phyloP scores from a whole-genome alignment of 2,113 vertebrate species.

The Bufo bufo region DNA sequence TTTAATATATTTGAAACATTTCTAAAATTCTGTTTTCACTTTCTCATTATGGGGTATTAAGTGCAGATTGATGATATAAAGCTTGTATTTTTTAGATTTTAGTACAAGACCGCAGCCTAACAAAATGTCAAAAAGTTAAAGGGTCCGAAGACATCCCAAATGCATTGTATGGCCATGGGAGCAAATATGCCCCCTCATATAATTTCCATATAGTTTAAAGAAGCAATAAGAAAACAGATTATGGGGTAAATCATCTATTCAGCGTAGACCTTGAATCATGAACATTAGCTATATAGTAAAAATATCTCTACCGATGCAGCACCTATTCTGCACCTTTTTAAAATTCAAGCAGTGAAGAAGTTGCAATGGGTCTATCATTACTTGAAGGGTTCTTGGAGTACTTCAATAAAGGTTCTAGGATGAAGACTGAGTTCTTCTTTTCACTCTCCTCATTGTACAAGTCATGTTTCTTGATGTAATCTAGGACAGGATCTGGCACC shows the following conservation, averaged over 20 bases:
- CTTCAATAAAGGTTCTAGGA: constrained; percentile 83
- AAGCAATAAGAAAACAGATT: too few relatives aligned
- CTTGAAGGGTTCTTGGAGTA: constrained; percentile 7
- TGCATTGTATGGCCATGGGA: too few relatives aligned
- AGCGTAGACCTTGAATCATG: not conserved
- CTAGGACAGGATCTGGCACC: constrained; percentile 78
- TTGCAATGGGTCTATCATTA: not conserved
- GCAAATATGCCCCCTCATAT: too few relatives aligned
- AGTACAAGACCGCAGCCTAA: too few relatives aligned
- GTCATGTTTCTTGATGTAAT: constrained; percentile 76
- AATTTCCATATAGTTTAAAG: too few relatives aligned
- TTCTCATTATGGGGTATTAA: too few relatives aligned
- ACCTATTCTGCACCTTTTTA: not conserved
- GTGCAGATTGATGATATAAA: too few relatives aligned
- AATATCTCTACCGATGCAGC: not conserved
- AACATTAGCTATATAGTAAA: not conserved
- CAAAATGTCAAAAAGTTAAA: too few relatives aligned
- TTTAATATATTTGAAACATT: too few relatives aligned
- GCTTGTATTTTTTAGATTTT: too few relatives aligned
- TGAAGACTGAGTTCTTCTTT: constrained; percentile 73
- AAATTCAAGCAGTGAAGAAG: not conserved
- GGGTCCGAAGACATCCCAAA: too few relatives aligned
- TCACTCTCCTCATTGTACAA: constrained; percentile 86
- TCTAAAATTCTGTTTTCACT: too few relatives aligned
- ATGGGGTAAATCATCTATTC: not conserved